Evolutionary conservation across 2,113 vertebrate species (phyloP), one percentile per base, ranked within the genome.

Genomic region (Lasiurus borealis): DNA sequence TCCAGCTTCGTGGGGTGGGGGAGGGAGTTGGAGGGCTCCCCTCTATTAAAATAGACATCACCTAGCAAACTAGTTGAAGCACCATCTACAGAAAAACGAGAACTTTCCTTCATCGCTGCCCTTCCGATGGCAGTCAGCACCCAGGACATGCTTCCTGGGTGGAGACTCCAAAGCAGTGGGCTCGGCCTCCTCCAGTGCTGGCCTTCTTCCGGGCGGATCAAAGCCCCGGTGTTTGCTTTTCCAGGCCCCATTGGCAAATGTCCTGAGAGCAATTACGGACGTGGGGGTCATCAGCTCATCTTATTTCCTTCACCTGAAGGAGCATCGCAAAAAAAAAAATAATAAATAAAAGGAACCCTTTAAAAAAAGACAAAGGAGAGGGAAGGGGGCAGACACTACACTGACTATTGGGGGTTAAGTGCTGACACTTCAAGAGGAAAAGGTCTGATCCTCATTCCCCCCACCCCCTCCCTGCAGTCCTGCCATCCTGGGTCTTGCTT

Each of bases 141-240:
- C 96, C 81, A 87, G 48, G 85, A 95, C 92, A 92, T 83, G 88
- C 82, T 66, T 52, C 90, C 82, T 59, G 34, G 92, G 25, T 80
- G 68, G 52, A 73, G 81, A 90, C 73, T 82, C 77, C 62, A 69
- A 64, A 90, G 72, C n/a, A 19, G 25, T 78, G 54, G 69, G 78
- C 89, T 95, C 92, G 34, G 16, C 69, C 82, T 85, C 76, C 95
- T 88, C 72, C 83, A 77, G 14, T 96, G 82, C 96, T 97, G 95
- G 94, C 95, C 90, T 91, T 83, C 92, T 94, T 97, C 88, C 71
- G 21, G 59, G 85, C 72, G 92, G 88, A 95, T 96, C 95, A 93
- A 97, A 96, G 96, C 57, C 82, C 90, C 73, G 15, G 50, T 92
- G 54, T 95, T 88, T 90, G 96, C 85, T 75, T 87, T 91, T 50